Base-by-base conservation (phyloP, 2,888 invertebrate species). In the Penaeus monodon region DNA sequence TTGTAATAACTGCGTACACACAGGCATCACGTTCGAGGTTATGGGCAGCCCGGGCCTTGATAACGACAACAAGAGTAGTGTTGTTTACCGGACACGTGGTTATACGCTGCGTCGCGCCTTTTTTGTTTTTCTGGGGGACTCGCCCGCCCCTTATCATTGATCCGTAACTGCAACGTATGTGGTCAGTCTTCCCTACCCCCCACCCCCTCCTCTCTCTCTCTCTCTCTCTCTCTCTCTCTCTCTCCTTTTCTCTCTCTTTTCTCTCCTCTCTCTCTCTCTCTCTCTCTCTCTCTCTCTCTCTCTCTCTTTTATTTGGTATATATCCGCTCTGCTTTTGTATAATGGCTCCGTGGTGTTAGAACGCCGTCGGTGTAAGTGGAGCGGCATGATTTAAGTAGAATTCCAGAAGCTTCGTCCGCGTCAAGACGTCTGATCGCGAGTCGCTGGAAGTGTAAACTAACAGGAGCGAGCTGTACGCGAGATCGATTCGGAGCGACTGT, bases 61-160 rank as follows among this genome's bases (percentile, higher is more conserved):
- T 76, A 76, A 76, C 44, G 44, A 20, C 44, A 44, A 76, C 76
- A 76, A 76, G 76, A 76, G 76, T 49, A n/a, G 76, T 38, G 44
- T 76, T 76, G 76, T 76, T 76, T 76, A 76, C 44, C 24, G 44
- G n/a, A 76, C 76, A 76, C 76, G 76, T 76, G 68, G 68, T n/a
- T 8, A 12, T 68, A 29, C 27, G 68, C 27, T 29, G 68, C 68
- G 68, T n/a, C 27, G 27, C 20, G n/a, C 68, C 27, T 29, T 68
- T n/a, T 29, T n/a, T 68, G 68, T 68, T 68, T 68, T 22, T 66
- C 12, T 22, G 27, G 2, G 68, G 68, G 68, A 49, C 76, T 76
- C 27, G 20, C 44, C 27, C 20, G 24, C 38, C 44, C n/a, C 44
- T 49, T 17, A 57, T 57, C 57, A 57, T 57, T 57, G 57, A 57